A percentile compares a stretch with the other conserved stretches of the same genome.
These are phyloP conservation scores for Oryzias dopingdopingensis DNA, from an alignment of 2,797 vertebrate genomes.

Conservation along the genomic window DNA sequence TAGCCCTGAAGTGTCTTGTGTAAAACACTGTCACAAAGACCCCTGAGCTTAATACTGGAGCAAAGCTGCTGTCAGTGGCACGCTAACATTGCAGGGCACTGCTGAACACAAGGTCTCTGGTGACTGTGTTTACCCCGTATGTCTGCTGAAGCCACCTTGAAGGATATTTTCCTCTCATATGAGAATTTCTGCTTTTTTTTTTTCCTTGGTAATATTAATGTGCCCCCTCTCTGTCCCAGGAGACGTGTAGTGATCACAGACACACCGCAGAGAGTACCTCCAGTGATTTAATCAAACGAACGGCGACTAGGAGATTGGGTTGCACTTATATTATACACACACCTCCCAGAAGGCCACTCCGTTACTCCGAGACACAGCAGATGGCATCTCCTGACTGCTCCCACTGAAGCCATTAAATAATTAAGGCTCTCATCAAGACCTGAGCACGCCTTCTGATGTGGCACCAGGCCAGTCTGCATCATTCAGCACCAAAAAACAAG, in stretches of 20 bases:
- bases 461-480: constrained; percentile 58
- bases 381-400: constrained; percentile 75
- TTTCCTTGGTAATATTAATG: constrained; percentile 23
- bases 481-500: constrained; percentile 48
- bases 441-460: constrained; percentile 70
- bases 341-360: constrained; percentile 49
- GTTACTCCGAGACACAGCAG: constrained; percentile 68
- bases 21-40: constrained; percentile 51
- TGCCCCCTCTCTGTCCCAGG: constrained; percentile 6
- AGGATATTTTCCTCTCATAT: constrained; percentile 16
- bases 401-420: constrained; percentile 81
- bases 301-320: constrained; percentile 46
- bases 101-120: constrained; percentile 35
- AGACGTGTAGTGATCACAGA: constrained; percentile 10
- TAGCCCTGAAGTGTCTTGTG: constrained; percentile 40
- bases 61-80: constrained; percentile 36
- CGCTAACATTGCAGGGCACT: constrained; percentile 6
- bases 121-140: constrained; percentile 40
- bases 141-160: constrained; percentile 31
- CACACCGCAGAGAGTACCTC: constrained; percentile 15
- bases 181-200: constrained; percentile 12
- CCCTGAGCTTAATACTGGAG: constrained; percentile 51
- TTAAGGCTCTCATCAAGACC: constrained; percentile 81
- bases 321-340: constrained; percentile 28
- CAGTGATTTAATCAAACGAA: constrained; percentile 25